Evolutionary conservation across 2,113 vertebrate genomes (phyloP).

Genomic region (Eudorcas thomsonii): DNA sequence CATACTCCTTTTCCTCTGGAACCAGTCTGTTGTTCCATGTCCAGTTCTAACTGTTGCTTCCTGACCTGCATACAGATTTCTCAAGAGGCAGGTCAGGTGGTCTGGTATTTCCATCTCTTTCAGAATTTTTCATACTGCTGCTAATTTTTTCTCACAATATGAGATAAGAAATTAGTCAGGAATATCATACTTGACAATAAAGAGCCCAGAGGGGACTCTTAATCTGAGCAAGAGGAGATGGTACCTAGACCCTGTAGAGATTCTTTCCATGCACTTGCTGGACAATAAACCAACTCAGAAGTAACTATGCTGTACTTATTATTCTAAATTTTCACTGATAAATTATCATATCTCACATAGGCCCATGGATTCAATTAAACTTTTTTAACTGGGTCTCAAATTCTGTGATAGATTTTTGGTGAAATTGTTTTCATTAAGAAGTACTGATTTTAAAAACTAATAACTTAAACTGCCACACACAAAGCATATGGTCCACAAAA

Average conservation of each 20-base stretch:
- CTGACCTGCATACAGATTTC: no score
- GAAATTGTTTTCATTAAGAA: background rate
- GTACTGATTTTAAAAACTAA: background rate
- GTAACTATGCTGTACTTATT: background rate
- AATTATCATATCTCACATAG: background rate
- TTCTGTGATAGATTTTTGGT: background rate
- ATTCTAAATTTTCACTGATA: background rate
- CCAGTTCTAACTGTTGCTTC: no score
- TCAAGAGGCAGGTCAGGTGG: no score
- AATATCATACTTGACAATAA: background rate
- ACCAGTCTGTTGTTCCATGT: no score
- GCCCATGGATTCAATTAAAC: background rate
- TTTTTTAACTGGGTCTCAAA: background rate
- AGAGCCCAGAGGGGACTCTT: background rate
- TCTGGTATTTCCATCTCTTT: no score
- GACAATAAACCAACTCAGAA: background rate
- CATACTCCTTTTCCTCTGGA: no score
- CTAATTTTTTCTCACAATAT: background rate
- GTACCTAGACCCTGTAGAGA: background rate
- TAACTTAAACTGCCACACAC: background rate
- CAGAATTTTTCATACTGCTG: background rate
- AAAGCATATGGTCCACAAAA: background rate
- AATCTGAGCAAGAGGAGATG: background rate
- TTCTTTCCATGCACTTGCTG: background rate
- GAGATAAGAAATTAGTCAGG: background rate